Percentiles rank a stretch among this genome's conserved stretches.
Conservation (phyloP, 1,140 invertebrate genomes). For the Octopus bimaculoides region DNA sequence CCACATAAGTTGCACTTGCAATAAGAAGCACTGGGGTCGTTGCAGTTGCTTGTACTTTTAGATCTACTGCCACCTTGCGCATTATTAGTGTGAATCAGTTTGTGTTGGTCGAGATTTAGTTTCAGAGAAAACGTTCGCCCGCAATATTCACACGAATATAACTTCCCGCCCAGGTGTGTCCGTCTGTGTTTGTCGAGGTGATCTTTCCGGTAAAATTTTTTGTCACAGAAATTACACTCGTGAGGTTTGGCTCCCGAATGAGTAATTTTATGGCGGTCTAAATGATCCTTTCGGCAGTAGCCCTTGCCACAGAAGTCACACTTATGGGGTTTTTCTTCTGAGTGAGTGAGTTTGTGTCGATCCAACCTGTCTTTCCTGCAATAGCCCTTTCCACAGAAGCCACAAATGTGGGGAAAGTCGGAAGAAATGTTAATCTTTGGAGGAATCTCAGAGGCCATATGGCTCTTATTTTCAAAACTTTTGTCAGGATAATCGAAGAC, state of each 20-base stretch:
- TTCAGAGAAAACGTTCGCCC: conserved; percentile 21
- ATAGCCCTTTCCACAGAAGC: conserved; percentile 77
- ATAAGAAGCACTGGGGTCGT: neutral
- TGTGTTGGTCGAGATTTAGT: conserved; percentile 17
- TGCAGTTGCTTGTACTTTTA: neutral
- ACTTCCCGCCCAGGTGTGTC: conserved; percentile 65
- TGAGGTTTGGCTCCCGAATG: conserved; percentile 84
- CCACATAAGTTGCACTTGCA: neutral
- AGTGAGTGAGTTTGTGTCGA: conserved; percentile 78
- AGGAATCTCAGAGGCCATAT: neutral
- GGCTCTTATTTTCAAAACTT: neutral
- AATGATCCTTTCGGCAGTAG: conserved; percentile 17
- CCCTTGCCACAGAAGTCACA: conserved; percentile 35
- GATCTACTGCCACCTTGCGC: conserved; percentile 45
- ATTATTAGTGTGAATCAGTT: conserved; percentile 61
- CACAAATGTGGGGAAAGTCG: conserved; percentile 63
- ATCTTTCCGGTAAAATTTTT: conserved; percentile 67
- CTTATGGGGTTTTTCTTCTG: conserved; percentile 71
- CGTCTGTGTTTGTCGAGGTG: conserved; percentile 66
- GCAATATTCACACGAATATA: conserved; percentile 60
- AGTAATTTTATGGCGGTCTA: conserved; percentile 50
- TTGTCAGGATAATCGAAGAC: neutral
- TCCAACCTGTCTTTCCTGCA: conserved; percentile 81
- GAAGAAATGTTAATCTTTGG: neutral
- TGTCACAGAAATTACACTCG: conserved; percentile 82